Conservation (phyloP, 2,888 invertebrate genomes). For the Archips crataeganus region DNA sequence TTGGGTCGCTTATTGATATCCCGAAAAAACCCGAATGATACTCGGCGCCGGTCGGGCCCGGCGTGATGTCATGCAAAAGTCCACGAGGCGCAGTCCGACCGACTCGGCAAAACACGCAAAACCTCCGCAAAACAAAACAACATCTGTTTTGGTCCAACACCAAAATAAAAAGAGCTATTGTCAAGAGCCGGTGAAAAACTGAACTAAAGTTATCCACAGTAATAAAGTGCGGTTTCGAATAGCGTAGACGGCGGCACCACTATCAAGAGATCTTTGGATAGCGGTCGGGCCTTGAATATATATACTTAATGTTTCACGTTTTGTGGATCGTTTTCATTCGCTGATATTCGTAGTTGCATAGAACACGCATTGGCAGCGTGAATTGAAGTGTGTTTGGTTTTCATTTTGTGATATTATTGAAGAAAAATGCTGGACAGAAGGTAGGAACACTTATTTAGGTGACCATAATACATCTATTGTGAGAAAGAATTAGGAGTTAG, state of each 20-base stretch:
- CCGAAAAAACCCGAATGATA: constrained; percentile 11
- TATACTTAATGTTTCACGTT: constrained; percentile 5
- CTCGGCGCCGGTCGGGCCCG: neutral
- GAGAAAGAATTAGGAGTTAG: neutral
- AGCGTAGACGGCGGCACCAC: constrained; percentile 15
- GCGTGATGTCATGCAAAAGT: constrained; percentile 31
- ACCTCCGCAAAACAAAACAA: constrained; percentile 17
- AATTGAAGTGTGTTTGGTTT: neutral
- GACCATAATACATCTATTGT: neutral
- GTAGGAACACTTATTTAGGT: neutral
- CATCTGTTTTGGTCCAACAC: constrained; percentile 23
- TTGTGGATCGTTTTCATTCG: neutral
- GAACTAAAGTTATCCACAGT: neutral
- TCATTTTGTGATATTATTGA: neutral
- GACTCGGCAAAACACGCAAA: constrained; percentile 1
- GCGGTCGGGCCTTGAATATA: constrained; percentile 2
- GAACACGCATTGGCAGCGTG: neutral
- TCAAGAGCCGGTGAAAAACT: neutral
- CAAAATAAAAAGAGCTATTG: constrained; percentile 7
- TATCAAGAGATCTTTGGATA: neutral
- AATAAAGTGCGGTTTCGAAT: constrained; percentile 14
- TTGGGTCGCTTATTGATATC: constrained; percentile 8
- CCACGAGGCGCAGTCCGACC: constrained; percentile 12
- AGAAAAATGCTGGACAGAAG: neutral
- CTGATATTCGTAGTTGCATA: neutral